Base-by-base conservation (phyloP, 2,113 vertebrate genomes). In the Hydrolagus affinis region DNA sequence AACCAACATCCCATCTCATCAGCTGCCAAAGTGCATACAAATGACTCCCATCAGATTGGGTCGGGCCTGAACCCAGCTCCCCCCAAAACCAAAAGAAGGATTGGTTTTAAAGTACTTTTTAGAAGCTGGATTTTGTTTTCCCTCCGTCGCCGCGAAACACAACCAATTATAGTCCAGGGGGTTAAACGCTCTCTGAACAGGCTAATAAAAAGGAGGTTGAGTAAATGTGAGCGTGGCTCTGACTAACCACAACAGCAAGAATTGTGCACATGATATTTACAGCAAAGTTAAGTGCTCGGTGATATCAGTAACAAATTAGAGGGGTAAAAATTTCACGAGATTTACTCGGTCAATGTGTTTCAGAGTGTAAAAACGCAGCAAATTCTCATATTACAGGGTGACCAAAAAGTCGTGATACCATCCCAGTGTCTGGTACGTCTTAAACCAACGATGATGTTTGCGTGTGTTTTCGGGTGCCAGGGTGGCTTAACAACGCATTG, bases 191-290 rank as follows among this genome's bases (percentile, higher is more conserved):
- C 60, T 68, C 78, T 83, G 78, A 66, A 60, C 28, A 66, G 78
- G 78, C 78, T 83, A 83, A 83, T 60, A 83, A 83, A 83, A 83
- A 80, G 76, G 76, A 83, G 66, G 60, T 83, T 25, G 78, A 83
- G 78, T 83, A 83, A 83, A 83, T 66, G 78, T 83, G 62, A 83
- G 21, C 32, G 78, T 83, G 78, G 78, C 25, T 44, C 44, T 19
- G 62, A 28, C 64, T 23, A 68, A 64, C 62, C 62, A 83, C 78
- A 68, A 32, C 66, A 83, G 78, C 64, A 83, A 83, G 28, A n/a
- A 83, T 68, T 83, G 59, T 83, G 78, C 66, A 83, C 78, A 83
- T 30, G 78, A 83, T 83, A 83, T 83, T 83, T 83, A 83, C 78
- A 83, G 62, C 78, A 83, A 62, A 68, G 62, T 83, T 83, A 83